Base-by-base conservation (phyloP, 2,113 vertebrate genomes). In the Leucopsar rothschildi region DNA sequence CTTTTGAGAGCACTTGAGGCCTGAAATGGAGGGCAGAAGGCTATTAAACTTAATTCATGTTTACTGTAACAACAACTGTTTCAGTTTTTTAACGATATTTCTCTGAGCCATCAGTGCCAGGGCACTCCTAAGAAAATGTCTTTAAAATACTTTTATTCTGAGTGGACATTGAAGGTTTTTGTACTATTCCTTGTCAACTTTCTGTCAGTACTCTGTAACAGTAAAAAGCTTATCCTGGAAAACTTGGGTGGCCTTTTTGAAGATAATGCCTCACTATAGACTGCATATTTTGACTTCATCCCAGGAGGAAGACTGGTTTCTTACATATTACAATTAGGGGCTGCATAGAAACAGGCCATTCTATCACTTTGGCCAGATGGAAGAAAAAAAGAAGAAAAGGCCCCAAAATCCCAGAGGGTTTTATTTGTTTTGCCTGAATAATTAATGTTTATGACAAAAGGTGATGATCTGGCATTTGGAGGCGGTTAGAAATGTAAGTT, bases 11-110 rank as follows among this genome's bases (percentile, higher is more conserved):
- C 75, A 75, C 66, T 86, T 80, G 66, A 92, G 57, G n/a, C 29
- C 76, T 59, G 35, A 88, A 91, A 66, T 55, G 7, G 71, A 94
- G 57, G 86, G 80, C 59, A 91, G 60, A 91, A 81, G 31, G 42
- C 84, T 86, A 45, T 89, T 93, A 94, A 77, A 89, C 20, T 73
- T 78, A 91, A 89, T 81, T 77, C 50, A 73, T 81, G 28, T 91
- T 94, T 96, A 91, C 84, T 86, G 50, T 86, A 93, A n/a, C 68
- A 86, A 59, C 40, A 83, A 65, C 25, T 24, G 65, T 91, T 91
- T 87, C 77, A 87, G 40, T 1, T 71, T 87, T 93, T 81, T 3
- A 69, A 86, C 0, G 0, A 22, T 83, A 73, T 93, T 94, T 91
- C 19, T 89, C 55, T 40, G 60, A 89, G 47, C 53, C 39, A 71